Base-by-base conservation (phyloP, 64 coral and sea anemone genomes). In the Dendronephthya gigantea region DNA sequence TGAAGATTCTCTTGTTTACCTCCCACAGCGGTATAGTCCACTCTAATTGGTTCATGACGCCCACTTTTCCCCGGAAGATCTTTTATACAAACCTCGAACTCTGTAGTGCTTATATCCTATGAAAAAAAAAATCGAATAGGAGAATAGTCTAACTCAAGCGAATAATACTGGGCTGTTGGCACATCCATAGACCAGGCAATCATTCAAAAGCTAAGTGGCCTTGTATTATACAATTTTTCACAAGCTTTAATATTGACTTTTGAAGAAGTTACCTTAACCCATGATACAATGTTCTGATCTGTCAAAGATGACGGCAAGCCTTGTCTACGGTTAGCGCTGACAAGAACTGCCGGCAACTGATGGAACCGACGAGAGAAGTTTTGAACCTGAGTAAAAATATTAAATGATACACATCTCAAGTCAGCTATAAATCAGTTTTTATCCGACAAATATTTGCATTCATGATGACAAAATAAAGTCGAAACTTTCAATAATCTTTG, bases 41-140 rank as follows among this genome's bases (percentile, higher is more conserved):
- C 68, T 30, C 11, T 35, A 28, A 74, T 74, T 74, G 68, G 68
- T 30, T 35, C 68, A 27, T 74, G 68, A 25, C 30, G 68, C 12
- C 32, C 32, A 74, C 25, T 35, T 35, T 25, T 30, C 25, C 68
- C 68, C 22, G n/a, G 68, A 74, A 74, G 68, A 74, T 74, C 68
- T 35, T 74, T 74, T 74, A 74, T 8, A 74, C 68, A 74, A 74
- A 74, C 68, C 25, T 74, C 68, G 68, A 74, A 74, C 13, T 17
- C n/a, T 35, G 68, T 30, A 35, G 30, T 74, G 13, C 32, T 11
- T 1, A 74, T 28, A 74, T 74, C 68, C 68, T 74, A 27, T 27
- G 30, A 74, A 74, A 12, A 12, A 19, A 27, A 74, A 28, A 35
- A 1, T 25, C 30, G 13, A 16, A 52, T 12, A 52, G 8, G 23